phyloP scores from a whole-genome alignment of 1,140 invertebrate genomes.

The Zaprionus capensis region DNA sequence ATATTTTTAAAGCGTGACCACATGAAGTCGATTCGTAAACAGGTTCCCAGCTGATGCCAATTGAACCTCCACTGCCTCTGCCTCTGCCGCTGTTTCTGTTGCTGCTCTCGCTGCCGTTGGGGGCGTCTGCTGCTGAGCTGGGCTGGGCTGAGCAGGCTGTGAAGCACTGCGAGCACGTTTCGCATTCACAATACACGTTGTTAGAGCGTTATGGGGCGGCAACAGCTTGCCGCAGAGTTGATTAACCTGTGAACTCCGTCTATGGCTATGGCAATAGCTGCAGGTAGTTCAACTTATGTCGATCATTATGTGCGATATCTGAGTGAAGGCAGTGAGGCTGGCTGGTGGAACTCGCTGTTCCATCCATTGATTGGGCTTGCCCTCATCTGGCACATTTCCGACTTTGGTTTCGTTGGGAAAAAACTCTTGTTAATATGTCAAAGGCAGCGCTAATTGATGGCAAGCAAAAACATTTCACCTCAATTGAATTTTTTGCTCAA shows the following conservation, averaged over 20 bases:
- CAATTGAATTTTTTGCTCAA: not conserved
- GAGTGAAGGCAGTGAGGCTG: not conserved
- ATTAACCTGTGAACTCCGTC: conserved; percentile 40
- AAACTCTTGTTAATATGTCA: not conserved
- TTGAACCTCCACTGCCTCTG: conserved; percentile 28
- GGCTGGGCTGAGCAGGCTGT: not conserved
- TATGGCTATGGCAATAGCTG: not conserved
- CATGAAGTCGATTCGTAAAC: conserved; percentile 51
- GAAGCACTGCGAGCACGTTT: conserved; percentile 14
- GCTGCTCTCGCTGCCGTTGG: not conserved
- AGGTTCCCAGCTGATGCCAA: conserved; percentile 46
- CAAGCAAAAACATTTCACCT: not conserved
- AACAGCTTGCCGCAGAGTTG: conserved; percentile 26
- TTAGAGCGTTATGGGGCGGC: conserved; percentile 25
- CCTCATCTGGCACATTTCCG: not conserved
- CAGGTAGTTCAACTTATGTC: conserved; percentile 4
- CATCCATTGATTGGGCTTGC: not conserved
- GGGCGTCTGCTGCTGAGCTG: conserved; percentile 26
- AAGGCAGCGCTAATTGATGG: not conserved
- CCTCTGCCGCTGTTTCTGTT: not conserved
- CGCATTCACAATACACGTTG: conserved; percentile 13
- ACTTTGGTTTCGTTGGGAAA: not conserved
- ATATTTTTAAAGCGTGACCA: conserved; percentile 80
- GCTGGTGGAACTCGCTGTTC: not conserved
- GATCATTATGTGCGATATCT: conserved; percentile 1